These are phyloP conservation scores for Drosophila littoralis DNA, from an alignment of 1,140 invertebrate genomes.

Conservation along the genomic window DNA sequence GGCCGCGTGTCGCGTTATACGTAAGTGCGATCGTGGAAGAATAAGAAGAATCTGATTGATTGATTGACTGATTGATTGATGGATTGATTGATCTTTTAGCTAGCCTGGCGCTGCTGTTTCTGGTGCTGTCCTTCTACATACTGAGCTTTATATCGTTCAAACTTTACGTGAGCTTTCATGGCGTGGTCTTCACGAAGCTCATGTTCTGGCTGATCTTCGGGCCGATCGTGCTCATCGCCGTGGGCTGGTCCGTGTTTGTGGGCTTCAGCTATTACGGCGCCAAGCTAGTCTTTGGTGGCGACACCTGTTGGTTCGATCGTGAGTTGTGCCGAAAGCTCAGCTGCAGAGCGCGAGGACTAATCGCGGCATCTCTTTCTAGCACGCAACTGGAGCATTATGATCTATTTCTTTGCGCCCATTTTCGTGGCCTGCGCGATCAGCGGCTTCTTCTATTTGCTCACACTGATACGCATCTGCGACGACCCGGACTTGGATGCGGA, in stretches of 20 bases:
- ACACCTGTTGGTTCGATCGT: slow-evolving; percentile 83
- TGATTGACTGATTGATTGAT: slow-evolving; percentile 14
- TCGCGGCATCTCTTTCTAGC: slow-evolving; percentile 34
- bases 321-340: slow-evolving; percentile 21
- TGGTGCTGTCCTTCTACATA: slow-evolving; percentile 77
- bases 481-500: slow-evolving; percentile 49
- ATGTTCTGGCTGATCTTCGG: slow-evolving; percentile 80
- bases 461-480: slow-evolving; percentile 65
- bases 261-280: slow-evolving; percentile 59
- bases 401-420: slow-evolving; percentile 71
- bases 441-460: slow-evolving; percentile 74
- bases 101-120: slow-evolving; percentile 58
- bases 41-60: not conserved
- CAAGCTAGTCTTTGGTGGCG: slow-evolving; percentile 64
- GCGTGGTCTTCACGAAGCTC: slow-evolving; percentile 70
- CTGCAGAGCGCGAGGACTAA: no score
- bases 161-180: slow-evolving; percentile 75
- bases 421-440: slow-evolving; percentile 67
- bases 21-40: slow-evolving; percentile 40
- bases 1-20: slow-evolving; percentile 63
- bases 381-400: slow-evolving; percentile 74
- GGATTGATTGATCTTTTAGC: slow-evolving; percentile 41
- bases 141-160: slow-evolving; percentile 78
- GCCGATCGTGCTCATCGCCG: slow-evolving; percentile 65
- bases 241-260: slow-evolving; percentile 72